Base-by-base conservation (phyloP, 2,888 invertebrate genomes). In the Spodoptera picta region DNA sequence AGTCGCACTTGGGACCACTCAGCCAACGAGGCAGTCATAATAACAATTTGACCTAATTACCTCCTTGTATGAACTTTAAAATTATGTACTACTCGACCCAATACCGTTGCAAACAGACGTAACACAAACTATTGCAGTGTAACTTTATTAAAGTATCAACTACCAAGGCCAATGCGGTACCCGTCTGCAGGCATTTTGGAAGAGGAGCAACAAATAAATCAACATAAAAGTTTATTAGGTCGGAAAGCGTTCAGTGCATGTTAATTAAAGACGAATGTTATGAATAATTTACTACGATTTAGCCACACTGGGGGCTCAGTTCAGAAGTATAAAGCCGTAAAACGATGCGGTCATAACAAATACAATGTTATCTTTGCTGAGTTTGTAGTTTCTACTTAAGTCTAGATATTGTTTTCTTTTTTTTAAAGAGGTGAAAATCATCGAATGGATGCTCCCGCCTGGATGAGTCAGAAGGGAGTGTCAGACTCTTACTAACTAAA, bases 261-360 rank as follows among this genome's bases (percentile, higher is more conserved):
- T 81, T 83, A 85, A 87, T 86, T 85, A 83, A 68, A 81, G 60
- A 71, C 73, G 68, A 75, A 70, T 77, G 74, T 75, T 78, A 83
- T 86, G 83, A 86, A 86, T 86, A 84, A 86, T 84, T 86, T 80
- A 83, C 73, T 58, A 50, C 61, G 60, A 71, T 57, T 53, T 60
- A 23, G 48, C 2, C 41, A 49, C 1, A 19, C 3, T 5, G 11
- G 3, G 47, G 44, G 1, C 12, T 7, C 0, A 1, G 3, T 9
- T 0, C 36, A 65, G 7, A 70, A 70, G 60, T 36, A 41, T 4
- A 9, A 55, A 9, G 7, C 14, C 3, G 3, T 47, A 4, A 47
- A 12, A 46, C 46, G 7, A 42, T 42, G 19, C n/a, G 4, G 36
- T 7, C 9, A 36, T 36, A 9, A 36, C 4, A 36, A 36, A 36